These are phyloP conservation scores for Hypsibius dujardini DNA, from an alignment of 1,140 invertebrate species.

Conservation along the genomic window DNA sequence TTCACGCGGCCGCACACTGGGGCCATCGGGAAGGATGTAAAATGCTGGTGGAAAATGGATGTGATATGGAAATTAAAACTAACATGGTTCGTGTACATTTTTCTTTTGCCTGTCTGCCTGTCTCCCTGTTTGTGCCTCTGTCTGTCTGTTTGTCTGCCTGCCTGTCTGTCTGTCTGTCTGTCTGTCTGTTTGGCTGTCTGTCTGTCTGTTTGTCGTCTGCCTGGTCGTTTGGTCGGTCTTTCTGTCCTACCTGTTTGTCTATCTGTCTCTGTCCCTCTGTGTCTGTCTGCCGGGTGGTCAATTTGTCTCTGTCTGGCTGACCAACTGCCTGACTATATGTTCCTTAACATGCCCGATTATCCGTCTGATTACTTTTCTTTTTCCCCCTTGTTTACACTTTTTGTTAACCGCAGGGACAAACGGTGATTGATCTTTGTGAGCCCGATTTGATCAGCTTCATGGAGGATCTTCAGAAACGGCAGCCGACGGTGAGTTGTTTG, in stretches of 20 bases:
- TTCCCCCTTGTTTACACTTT: too few relatives aligned
- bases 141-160: not conserved
- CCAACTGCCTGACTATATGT: constrained; percentile 27
- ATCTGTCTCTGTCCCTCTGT: constrained; percentile 26
- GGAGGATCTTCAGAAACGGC: constrained; percentile 60
- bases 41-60: constrained; percentile 66
- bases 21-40: constrained; percentile 79
- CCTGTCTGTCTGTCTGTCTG: constrained; percentile 26
- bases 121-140: not conserved
- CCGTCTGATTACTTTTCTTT: constrained; percentile 23
- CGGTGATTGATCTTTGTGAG: constrained; percentile 74
- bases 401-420: constrained; percentile 52
- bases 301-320: too few relatives aligned
- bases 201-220: constrained; percentile 26
- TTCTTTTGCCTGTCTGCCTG: constrained; percentile 27
- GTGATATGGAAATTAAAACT: constrained; percentile 77
- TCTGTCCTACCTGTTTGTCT: not conserved
- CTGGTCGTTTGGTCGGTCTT: constrained; percentile 12
- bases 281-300: not conserved
- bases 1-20: constrained; percentile 94
- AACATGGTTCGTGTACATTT: constrained; percentile 10
- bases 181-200: not conserved
- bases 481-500: constrained; percentile 37
- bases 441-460: constrained; percentile 56
- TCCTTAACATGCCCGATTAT: constrained; percentile 3